phyloP scores from a whole-genome alignment of 2,797 vertebrate genomes.

The Geotrypetes seraphini region DNA sequence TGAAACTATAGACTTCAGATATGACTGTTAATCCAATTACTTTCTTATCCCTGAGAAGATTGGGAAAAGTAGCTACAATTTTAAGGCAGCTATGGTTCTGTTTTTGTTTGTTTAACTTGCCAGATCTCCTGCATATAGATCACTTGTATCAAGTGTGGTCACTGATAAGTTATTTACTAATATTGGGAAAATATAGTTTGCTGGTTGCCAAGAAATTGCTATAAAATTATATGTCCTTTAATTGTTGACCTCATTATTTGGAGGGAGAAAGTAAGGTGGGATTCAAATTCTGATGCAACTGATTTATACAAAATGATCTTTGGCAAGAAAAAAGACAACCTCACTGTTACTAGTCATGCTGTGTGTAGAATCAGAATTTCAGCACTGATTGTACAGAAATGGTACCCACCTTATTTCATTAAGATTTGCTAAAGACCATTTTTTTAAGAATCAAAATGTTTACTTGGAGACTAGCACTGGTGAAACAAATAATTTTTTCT shows the following conservation, averaged over 20 bases:
- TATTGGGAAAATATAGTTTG: slow-evolving; percentile 71
- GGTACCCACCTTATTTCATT: slow-evolving; percentile 46
- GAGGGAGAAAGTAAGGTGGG: slow-evolving; percentile 34
- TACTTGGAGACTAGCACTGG: slow-evolving; percentile 19
- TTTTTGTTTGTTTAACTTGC: slow-evolving; percentile 75
- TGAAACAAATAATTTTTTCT: slow-evolving; percentile 17
- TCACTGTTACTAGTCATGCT: slow-evolving; percentile 75
- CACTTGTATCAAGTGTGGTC: slow-evolving; percentile 82
- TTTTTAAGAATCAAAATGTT: no score
- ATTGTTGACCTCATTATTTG: slow-evolving; percentile 64
- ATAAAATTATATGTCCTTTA: slow-evolving; percentile 60
- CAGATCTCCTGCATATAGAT: slow-evolving; percentile 77
- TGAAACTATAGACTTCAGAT: slow-evolving; percentile 95
- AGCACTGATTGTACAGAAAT: slow-evolving; percentile 38
- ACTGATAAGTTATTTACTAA: slow-evolving; percentile 76
- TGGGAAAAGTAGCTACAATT: slow-evolving; percentile 67
- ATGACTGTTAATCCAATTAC: slow-evolving; percentile 81
- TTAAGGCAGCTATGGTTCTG: slow-evolving; percentile 89
- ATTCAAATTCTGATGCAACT: slow-evolving; percentile 74
- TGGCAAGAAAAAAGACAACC: slow-evolving; percentile 71
- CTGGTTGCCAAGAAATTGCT: slow-evolving; percentile 69
- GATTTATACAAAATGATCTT: slow-evolving; percentile 80
- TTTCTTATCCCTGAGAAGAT: slow-evolving; percentile 44
- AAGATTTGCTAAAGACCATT: slow-evolving; percentile 29
- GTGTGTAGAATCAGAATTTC: slow-evolving; percentile 72